Base-by-base conservation (phyloP, 1,140 invertebrate genomes). In the Colletes latitarsis region DNA sequence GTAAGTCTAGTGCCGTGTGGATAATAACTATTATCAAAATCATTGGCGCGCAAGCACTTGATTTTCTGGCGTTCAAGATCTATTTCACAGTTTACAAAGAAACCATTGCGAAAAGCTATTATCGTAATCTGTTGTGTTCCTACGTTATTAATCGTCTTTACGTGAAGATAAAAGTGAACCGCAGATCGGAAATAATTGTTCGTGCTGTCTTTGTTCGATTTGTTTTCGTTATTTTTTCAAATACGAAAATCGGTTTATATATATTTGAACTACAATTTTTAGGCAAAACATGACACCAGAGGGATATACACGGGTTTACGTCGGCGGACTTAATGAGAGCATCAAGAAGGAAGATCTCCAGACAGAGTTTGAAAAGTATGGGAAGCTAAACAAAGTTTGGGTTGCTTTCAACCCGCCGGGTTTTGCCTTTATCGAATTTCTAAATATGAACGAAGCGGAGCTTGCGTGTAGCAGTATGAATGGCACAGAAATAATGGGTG, bases 401-500 rank as follows among this genome's bases (percentile, higher is more conserved):
- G 97, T 99, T 79, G 98, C 98, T 52, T 96, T 98, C 91, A 98
- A 98, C 93, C 98, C 97, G 84, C 97, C 96, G 87, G 98, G 98
- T 85, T 99, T 99, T 95, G 99, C 99, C 70, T 99, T 99, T 95
- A 97, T 99, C 89, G 98, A 99, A 94, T 99, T 99, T 95, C 97
- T 98, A 93, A 98, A 98, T 92, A 95, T 96, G 89, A 96, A 97
- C 90, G 98, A 99, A 94, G 98, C 98, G 46, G 97, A 98, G 92
- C 96, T 98, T 92, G 98, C 98, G 53, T 98, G 98, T 91, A 96
- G 96, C 92, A 97, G 95, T 86, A 95, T 99, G 89, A 98, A 99
- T 94, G 98, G 98, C 79, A 96, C 96, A 81, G 96, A 96, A 88
- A 94, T 97, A 82, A 93, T 97, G 93, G 97, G 97, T 81, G 96